phyloP scores from a whole-genome alignment of 2,113 vertebrate genomes.

The Serinus canaria region DNA sequence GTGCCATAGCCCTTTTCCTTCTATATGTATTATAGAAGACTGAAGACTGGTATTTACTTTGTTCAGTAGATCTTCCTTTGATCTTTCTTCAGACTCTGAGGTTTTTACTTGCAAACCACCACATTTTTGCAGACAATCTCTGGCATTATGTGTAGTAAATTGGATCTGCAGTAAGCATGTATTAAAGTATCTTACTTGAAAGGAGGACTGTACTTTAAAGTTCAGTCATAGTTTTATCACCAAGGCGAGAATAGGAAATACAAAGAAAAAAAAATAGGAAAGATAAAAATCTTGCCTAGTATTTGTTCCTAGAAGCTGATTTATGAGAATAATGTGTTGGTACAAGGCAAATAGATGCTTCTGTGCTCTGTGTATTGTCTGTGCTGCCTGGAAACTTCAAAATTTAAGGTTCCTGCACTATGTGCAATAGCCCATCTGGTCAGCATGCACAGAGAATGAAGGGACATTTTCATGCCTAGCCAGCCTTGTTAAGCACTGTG shows the following conservation, averaged over 20 bases:
- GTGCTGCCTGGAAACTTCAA: background rate
- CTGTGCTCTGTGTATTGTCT: background rate
- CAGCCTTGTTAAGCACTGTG: background rate
- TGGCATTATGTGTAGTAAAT: background rate
- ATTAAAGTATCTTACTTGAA: background rate
- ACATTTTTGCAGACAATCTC: background rate
- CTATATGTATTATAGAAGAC: background rate
- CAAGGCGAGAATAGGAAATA: background rate
- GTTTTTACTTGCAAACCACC: background rate
- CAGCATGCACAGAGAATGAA: background rate
- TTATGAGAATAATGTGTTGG: background rate
- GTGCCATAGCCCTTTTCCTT: background rate
- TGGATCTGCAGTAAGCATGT: background rate
- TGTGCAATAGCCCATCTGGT: rapidly evolving
- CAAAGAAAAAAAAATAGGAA: background rate
- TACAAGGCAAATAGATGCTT: background rate
- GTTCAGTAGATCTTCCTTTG: background rate
- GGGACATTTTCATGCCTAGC: background rate
- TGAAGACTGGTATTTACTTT: background rate
- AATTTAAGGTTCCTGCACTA: background rate
- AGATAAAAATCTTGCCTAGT: background rate
- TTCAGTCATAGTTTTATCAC: background rate
- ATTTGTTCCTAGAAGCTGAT: background rate
- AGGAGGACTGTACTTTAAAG: background rate
- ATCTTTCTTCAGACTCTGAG: background rate